Evolutionary conservation across 2,797 vertebrate genomes (phyloP).

Genomic region (Nothura maculosa): DNA sequence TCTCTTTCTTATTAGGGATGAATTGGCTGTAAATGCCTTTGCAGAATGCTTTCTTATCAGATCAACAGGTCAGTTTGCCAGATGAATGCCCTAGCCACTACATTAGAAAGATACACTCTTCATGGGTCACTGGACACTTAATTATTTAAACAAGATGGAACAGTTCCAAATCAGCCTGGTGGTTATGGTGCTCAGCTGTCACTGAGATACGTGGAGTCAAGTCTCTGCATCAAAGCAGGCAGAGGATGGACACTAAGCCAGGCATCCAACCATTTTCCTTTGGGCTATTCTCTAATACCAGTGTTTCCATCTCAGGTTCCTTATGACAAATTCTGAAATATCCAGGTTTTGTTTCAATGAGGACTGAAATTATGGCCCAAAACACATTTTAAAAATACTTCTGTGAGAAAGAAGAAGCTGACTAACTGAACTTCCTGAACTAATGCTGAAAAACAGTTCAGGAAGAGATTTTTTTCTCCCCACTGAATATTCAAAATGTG

Average conservation of each 20-base stretch:
- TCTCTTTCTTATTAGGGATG: background rate
- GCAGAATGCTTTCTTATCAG: background rate
- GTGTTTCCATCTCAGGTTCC: background rate
- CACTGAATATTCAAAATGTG: background rate
- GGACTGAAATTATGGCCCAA: background rate
- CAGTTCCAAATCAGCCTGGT: constrained; percentile 20
- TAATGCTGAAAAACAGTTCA: background rate
- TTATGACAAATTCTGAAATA: background rate
- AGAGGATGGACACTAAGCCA: rapidly evolving
- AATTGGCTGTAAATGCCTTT: constrained; percentile 1
- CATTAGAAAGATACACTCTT: constrained; percentile 5
- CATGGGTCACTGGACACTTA: background rate
- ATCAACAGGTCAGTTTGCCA: constrained; percentile 29
- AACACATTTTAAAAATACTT: background rate
- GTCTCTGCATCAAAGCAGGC: background rate
- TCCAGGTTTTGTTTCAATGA: background rate
- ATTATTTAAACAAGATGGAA: constrained; percentile 51
- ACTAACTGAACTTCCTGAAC: background rate
- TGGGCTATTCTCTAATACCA: background rate
- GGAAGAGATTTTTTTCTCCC: rapidly evolving
- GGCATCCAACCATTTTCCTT: background rate
- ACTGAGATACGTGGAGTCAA: constrained; percentile 3
- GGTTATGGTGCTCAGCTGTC: background rate
- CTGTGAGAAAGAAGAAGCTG: background rate
- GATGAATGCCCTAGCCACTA: background rate